These are phyloP conservation scores for Tapera naevia DNA, from an alignment of 2,797 vertebrate species.

Conservation along the genomic window DNA sequence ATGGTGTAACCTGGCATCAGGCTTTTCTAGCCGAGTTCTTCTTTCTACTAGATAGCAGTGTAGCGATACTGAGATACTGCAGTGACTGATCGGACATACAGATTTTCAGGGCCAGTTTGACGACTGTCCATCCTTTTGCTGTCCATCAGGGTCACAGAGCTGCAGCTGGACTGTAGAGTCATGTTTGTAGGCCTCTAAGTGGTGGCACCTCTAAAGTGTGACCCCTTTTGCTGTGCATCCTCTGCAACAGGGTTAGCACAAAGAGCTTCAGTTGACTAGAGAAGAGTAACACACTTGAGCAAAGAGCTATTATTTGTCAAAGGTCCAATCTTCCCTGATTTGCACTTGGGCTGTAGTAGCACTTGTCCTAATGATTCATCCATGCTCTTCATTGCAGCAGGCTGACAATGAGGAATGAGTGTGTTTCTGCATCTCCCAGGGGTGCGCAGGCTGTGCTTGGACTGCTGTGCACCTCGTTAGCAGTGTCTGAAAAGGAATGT, in stretches of 20 bases:
- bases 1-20: background rate
- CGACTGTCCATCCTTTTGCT: background rate
- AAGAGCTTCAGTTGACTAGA: background rate
- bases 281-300: background rate
- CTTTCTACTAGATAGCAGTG: background rate
- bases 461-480: background rate
- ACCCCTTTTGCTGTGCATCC: background rate
- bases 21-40: background rate
- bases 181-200: background rate
- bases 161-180: background rate
- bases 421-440: background rate
- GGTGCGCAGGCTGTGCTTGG: background rate
- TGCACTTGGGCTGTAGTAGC: slow-evolving; percentile 57
- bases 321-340: slow-evolving; percentile 51
- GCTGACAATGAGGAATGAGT: background rate
- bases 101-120: background rate
- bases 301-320: slow-evolving; percentile 34
- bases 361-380: slow-evolving; percentile 52
- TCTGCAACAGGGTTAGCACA: background rate
- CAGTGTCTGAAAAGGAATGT: background rate
- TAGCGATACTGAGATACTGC: background rate
- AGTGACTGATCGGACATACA: background rate
- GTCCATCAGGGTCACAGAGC: rapidly evolving
- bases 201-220: background rate
- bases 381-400: background rate